Evolutionary conservation across 2,113 vertebrate genomes (phyloP), one percentile per base, ranked within the genome.

Genomic region (Calidris pygmaea): DNA sequence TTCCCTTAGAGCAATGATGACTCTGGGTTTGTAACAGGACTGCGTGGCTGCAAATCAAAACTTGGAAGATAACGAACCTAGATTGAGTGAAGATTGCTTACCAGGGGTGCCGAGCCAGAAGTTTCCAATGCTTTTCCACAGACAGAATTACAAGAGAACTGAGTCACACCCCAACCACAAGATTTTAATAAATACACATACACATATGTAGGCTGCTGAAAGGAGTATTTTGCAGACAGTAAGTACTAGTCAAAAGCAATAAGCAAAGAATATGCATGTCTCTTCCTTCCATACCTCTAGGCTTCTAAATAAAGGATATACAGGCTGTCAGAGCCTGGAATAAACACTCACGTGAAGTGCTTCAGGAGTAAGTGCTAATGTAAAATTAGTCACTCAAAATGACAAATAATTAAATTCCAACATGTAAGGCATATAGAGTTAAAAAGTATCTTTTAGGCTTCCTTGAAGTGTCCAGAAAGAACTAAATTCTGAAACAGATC

Each of bases 301-400:
- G 17, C 58, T 95, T 85, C 93, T 93, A 94, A 93, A 96, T 90
- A 95, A 91, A 86, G 75, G 73, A 59, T 43, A 85, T 6, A 47
- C 26, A 74, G 32, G 37, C 85, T 91, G 82, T 62, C 55, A 80
- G 87, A 85, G 41, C 63, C 85, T 80, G 41, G 59, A 89, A 93
- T 85, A 80, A 94, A 88, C 75, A 9, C 58, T 91, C 91, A 87
- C 9, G 12, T 87, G 72, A 94, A 96, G 55, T 29, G 26, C 53
- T 87, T 79, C 81, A 58, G 53, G 89, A 91, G 45, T n/a, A 77
- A 72, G 53, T 7, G 39, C n/a, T 87, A n/a, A 56, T 91, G 24
- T 43, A 71, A 75, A 78, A 89, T 26, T 47, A 84, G 60, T 56
- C 20, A 84, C 35, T 58, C 21, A 35, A 94, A 96, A 16, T 34